Conservation (phyloP, 1,140 invertebrate species). For the Apis florea region DNA sequence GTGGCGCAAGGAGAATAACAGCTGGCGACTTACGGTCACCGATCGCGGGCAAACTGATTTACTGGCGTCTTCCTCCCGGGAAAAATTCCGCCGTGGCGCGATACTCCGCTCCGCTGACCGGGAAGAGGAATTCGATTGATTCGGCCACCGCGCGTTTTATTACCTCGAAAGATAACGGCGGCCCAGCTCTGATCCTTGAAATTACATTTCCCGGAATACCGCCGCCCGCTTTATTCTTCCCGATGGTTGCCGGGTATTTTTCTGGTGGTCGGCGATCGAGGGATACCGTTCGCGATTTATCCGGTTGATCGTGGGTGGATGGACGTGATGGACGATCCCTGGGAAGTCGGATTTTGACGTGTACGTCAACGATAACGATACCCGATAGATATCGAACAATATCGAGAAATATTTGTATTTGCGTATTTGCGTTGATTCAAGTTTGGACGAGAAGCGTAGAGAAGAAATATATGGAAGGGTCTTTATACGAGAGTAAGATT, state of each 20-base stretch:
- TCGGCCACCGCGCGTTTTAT: constrained; percentile 48
- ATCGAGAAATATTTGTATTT: neutral
- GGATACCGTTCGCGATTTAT: neutral
- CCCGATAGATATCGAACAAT: too few relatives aligned
- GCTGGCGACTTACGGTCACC: constrained; percentile 42
- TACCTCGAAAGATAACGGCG: constrained; percentile 26
- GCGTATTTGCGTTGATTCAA: neutral
- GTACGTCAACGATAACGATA: neutral
- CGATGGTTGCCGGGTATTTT: neutral
- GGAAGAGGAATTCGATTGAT: constrained; percentile 59
- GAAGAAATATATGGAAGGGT: too few relatives aligned
- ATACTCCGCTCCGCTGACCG: constrained; percentile 31
- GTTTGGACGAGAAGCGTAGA: too few relatives aligned
- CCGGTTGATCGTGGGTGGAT: neutral
- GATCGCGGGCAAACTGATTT: constrained; percentile 50
- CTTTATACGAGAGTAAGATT: too few relatives aligned
- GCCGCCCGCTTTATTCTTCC: neutral
- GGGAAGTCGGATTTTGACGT: neutral
- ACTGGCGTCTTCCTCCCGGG: constrained; percentile 27
- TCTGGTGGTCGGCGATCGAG: neutral
- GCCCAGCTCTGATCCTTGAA: constrained; percentile 10
- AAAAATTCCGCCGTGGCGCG: constrained; percentile 51
- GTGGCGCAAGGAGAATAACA: neutral
- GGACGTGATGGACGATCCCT: neutral
- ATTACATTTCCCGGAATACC: constrained; percentile 37